Base-by-base conservation (phyloP, 2,888 invertebrate species). In the Dorcus parallelipipedus region DNA sequence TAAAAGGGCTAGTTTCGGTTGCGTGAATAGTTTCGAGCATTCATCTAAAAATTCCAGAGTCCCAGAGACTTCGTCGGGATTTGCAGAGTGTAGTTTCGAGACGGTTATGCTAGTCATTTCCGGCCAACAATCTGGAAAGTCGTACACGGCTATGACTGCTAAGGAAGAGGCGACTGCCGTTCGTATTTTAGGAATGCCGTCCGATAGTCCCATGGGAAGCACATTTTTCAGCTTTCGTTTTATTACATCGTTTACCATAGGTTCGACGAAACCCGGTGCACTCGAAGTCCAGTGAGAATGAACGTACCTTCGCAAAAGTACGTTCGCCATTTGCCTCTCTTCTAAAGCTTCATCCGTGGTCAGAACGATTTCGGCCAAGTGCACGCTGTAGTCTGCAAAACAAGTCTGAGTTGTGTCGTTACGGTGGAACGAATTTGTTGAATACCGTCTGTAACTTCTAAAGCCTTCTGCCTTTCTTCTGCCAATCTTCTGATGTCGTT, bases 371-470 rank as follows among this genome's bases (percentile, higher is more conserved):
- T 66, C 66, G n/a, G 59, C 42, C 7, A 66, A 56, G 47, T 59
- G 55, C 14, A 64, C 48, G 17, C 64, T 60, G 56, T 66, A 66
- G 52, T 64, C 64, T 66, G 53, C 20, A 62, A 59, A 14, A 52
- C 9, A 40, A 39, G 2, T 6, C 9, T 33, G 26, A 3, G 2
- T 9, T 45, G 9, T 10, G 23, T 20, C 9, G 9, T 17, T 45
- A 10, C 9, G 23, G 9, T 45, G 2, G 17, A 10, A 42, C 2
- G 9, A 7, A 20, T 9, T 17, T 3, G 9, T 23, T 39, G 6
- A 54, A 52, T 43, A 72, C 73, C 71, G 53, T 73, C 72, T 26
- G 70, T 68, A 57, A 71, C 68, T 67, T 73, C 71, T 9, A 73
- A 52, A 9, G 71, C 69, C 54, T 71, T 71, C 33, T 68, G 69